phyloP scores from a whole-genome alignment of 2,888 invertebrate species.

The Pseudococcus jackbeardsleyi region DNA sequence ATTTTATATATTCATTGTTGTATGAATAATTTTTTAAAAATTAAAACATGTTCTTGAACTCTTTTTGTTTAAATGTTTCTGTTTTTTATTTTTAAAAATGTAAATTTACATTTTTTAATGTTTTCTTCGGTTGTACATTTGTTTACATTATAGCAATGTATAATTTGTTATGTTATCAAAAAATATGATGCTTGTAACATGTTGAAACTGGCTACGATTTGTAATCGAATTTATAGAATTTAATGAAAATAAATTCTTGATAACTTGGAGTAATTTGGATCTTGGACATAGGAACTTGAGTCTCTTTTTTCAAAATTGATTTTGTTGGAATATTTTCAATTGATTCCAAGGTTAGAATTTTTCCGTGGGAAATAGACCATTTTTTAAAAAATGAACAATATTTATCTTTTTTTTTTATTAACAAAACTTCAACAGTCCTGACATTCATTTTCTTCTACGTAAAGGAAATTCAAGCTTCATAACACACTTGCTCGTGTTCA shows the following conservation, averaged over 20 bases:
- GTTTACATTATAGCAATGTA: background rate
- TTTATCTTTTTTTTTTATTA: background rate
- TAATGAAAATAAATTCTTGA: background rate
- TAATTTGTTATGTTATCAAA: background rate
- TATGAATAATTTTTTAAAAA: constrained; percentile 60
- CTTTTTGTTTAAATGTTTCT: background rate
- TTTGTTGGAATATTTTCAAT: no score
- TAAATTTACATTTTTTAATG: background rate
- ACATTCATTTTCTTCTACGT: background rate
- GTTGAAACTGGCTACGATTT: background rate
- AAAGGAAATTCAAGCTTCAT: background rate
- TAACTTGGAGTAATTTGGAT: background rate
- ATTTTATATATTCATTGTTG: constrained; percentile 53
- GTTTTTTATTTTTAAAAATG: background rate
- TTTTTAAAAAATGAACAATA: background rate
- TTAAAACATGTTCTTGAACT: constrained; percentile 5
- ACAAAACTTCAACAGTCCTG: background rate
- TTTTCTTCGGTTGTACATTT: constrained; percentile 11
- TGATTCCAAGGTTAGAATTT: no score
- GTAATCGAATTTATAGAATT: background rate
- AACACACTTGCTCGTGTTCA: background rate
- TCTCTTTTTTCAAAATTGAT: no score
- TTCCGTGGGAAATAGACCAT: background rate
- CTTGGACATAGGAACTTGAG: background rate
- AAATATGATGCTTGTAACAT: background rate